Base-by-base conservation (phyloP, 1,140 invertebrate genomes). In the Diuraphis noxia region DNA sequence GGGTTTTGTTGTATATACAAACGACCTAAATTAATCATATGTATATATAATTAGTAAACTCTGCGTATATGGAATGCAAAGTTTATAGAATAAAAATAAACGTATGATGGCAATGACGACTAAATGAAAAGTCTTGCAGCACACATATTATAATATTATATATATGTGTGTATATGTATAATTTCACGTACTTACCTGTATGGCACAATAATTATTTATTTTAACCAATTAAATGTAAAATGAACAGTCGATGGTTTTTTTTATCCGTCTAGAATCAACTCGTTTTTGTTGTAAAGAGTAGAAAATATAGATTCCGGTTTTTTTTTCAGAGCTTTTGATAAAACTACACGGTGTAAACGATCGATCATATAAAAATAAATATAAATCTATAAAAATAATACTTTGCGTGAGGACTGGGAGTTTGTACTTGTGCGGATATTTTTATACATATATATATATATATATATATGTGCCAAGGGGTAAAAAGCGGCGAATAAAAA, bases 401-500 rank as follows among this genome's bases (percentile, higher is more conserved):
- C 43, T 86, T 86, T 49, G 43, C 36, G 84, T 25, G 84, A 36
- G 34, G 43, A 86, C 84, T 25, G 84, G 30, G 36, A 49, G 19
- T 34, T 49, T 36, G 84, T 49, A 49, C 43, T 86, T 36, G 84
- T 49, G 43, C 21, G 25, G 82, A n/a, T 85, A 85, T 46, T 84
- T 43, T 46, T 46, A 34, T 38, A 82, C 7, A 9, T 77, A 63
- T 63, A 63, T 30, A 63, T 63, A 63, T 63, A 63, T 79, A 40
- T 40, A 41, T 40, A 41, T 85, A 43, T n/a, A 84, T 34, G 38
- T n/a, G 52, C 40, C 63, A 89, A 89, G 88, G 88, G 88, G 88
- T 79, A 90, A 90, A 88, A 90, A 90, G n/a, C 63, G 72, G 63
- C 88, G 72, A 79, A 90, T 79, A 79, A 90, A 90, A 90, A 90